These are phyloP conservation scores for Candoia aspera DNA, from an alignment of 2,113 vertebrate genomes.

Conservation along the genomic window DNA sequence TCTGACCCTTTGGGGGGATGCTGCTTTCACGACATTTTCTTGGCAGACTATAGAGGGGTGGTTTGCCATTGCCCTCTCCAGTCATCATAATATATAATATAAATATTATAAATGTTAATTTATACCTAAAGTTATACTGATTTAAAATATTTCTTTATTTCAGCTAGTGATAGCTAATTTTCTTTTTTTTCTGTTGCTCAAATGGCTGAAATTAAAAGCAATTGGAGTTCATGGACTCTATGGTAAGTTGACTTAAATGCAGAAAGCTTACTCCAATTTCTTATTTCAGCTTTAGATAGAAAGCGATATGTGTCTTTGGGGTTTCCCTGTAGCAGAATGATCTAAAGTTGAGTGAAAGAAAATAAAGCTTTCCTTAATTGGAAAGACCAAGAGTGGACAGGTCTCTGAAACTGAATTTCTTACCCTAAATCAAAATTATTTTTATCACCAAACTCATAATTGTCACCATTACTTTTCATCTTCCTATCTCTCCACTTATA, in stretches of 20 bases:
- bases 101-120: too few species aligned
- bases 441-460: conserved; percentile 7
- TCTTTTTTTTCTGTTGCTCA: background rate
- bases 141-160: background rate
- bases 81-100: too few species aligned
- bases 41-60: too few species aligned
- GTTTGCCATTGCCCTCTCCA: too few species aligned
- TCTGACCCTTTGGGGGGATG: too few species aligned
- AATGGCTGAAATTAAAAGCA: background rate
- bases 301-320: conserved; percentile 10
- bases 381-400: background rate
- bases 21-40: too few species aligned
- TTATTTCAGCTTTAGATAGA: conserved; percentile 20
- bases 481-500: background rate
- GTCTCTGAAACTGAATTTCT: conserved; percentile 19
- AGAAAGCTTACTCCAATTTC: conserved; percentile 8
- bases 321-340: conserved; percentile 12
- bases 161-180: conserved; percentile 8
- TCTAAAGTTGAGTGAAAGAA: conserved; percentile 14
- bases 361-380: conserved; percentile 2
- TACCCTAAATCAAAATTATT: background rate
- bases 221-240: background rate
- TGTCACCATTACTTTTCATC: conserved; percentile 5
- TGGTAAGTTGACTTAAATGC: conserved; percentile 15
- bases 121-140: background rate